Percentiles rank a stretch among this genome's conserved stretches.
Conservation (phyloP, 2,113 vertebrate genomes). For the Orycteropus afer region DNA sequence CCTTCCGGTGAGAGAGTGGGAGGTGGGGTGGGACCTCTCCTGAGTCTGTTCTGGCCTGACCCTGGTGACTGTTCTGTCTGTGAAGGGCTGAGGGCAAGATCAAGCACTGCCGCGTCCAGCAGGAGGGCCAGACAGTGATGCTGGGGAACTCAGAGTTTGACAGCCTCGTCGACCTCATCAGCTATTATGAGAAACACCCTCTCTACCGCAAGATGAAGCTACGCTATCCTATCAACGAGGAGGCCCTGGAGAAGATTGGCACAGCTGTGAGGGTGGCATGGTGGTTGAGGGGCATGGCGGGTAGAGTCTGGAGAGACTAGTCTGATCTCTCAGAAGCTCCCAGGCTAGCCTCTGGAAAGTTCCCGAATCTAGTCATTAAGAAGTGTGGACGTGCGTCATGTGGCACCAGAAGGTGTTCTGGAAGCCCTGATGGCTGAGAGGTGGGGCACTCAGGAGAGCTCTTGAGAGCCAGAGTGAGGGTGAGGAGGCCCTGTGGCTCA, state of each 20-base stretch:
- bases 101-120: constrained; percentile 98
- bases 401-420: background rate
- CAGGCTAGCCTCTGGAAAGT: background rate
- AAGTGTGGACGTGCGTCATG: background rate
- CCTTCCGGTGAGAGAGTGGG: constrained; percentile 91
- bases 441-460: background rate
- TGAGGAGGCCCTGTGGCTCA: background rate
- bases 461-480: rapidly evolving
- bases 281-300: rapidly evolving
- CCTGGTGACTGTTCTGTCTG: background rate
- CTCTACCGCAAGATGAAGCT: constrained; percentile 99
- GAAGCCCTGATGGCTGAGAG: background rate
- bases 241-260: constrained; percentile 98
- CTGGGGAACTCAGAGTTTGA: constrained; percentile 98
- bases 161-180: constrained; percentile 97
- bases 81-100: constrained; percentile 98
- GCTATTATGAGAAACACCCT: constrained; percentile 97
- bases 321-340: background rate
- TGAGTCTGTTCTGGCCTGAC: background rate
- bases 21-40: rapidly evolving
- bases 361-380: too few species aligned
- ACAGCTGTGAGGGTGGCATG: constrained; percentile 91
- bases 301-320: background rate
- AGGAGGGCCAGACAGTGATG: constrained; percentile 96
- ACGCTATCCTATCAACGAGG: constrained; percentile 98